phyloP scores from a whole-genome alignment of 2,888 invertebrate species.

The Lysandra bellargus region DNA sequence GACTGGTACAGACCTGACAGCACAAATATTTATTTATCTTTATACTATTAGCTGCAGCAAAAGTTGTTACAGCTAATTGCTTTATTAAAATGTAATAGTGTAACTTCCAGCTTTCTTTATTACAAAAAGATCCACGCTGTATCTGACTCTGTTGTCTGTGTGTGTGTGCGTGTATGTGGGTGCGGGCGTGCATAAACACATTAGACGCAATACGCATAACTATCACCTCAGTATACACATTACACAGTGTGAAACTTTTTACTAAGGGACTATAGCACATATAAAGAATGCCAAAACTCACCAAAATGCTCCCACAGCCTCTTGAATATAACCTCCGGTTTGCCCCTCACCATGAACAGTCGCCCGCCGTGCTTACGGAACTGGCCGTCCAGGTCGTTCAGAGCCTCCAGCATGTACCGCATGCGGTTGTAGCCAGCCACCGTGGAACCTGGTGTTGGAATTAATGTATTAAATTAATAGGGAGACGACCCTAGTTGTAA shows the following conservation, averaged over 20 bases:
- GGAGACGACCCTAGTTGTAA: too few species aligned
- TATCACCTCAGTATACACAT: neutral
- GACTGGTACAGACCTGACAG: too few species aligned
- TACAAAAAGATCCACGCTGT: too few species aligned
- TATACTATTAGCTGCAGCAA: too few species aligned
- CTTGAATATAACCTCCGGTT: slow-evolving; percentile 79
- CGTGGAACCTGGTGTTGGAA: slow-evolving; percentile 76
- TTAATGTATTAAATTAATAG: neutral
- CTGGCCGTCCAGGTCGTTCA: slow-evolving; percentile 83
- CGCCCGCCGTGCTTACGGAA: slow-evolving; percentile 79
- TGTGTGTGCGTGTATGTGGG: too few species aligned
- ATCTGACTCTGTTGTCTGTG: too few species aligned
- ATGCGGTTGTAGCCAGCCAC: slow-evolving; percentile 84
- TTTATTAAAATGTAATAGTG: too few species aligned
- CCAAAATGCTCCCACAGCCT: slow-evolving; percentile 81
- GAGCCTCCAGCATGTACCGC: slow-evolving; percentile 84
- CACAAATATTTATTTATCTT: too few species aligned
- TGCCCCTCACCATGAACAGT: slow-evolving; percentile 82
- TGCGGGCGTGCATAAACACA: too few species aligned
- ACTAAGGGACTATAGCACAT: neutral
- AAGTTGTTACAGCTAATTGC: too few species aligned
- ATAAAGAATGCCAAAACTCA: slow-evolving; percentile 41
- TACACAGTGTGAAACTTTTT: neutral
- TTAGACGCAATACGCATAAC: neutral
- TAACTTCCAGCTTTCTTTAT: too few species aligned